Evolutionary conservation across 2,113 vertebrate genomes (phyloP), one percentile per base, ranked within the genome.

Genomic region (Pygoscelis antarcticus): DNA sequence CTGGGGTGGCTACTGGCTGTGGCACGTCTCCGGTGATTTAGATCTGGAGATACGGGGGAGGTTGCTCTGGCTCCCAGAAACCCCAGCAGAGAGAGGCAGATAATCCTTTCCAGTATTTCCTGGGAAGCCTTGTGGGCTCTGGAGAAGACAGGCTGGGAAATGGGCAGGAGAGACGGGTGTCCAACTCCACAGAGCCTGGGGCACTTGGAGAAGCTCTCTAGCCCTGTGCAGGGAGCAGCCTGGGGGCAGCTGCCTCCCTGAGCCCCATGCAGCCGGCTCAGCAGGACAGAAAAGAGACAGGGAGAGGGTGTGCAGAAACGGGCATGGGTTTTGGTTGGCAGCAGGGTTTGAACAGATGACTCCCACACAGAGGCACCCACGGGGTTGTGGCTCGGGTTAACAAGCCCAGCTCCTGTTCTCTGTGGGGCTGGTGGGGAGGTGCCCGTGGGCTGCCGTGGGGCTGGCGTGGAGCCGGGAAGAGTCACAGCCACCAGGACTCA

Each of bases 1-100:
- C 89, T 80, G 85, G 77, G 69, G 57, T 96, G 89, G 87, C 89
- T 96, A 18, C 94, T 97, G 94, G 87, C 89, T 58, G 61, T 84
- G 81, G 93, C 80, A 87, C 0, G 2, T 96, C 87, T 76, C 69
- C 2, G 26, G 60, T 65, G 92, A 82, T 95, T 87, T 27, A 93
- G 86, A 93, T 83, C 55, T 60, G 80, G 52, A 95, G 92, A 82
- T 94, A 76, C 0, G 4, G n/a, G 40, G 38, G 68, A 81, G 52
- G 58, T 65, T 91, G 65, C 40, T 85, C 57, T 71, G 89, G 4
- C 66, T 96, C 61, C 74, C 0, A 1, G 72, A 97, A 95, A 84
- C 38, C 14, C n/a, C 15, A 58, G 23, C 13, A 52, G 32, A 87
- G 46, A 51, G 42, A 72, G 79, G 42, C 57, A 90, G 71, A 97